Percentiles rank a stretch among this genome's conserved stretches.
Evolutionary conservation across 2,888 invertebrate species (phyloP).

Genomic region (Matsumyia berberina): DNA sequence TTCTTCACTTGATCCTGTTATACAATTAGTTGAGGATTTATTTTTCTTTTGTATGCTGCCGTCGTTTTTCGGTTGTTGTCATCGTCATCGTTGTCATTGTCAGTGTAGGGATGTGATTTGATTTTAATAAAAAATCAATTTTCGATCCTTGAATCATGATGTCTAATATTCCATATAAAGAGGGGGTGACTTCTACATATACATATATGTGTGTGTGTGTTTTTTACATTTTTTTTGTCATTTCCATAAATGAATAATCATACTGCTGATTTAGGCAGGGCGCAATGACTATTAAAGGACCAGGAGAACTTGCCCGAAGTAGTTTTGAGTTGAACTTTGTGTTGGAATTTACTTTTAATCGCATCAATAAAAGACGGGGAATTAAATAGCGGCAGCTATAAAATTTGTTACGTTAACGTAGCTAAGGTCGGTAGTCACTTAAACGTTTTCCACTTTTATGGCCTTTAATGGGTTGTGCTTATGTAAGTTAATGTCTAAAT

Average conservation of each 20-base stretch:
- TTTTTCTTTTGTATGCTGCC: slow-evolving; percentile 42
- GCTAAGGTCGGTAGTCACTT: slow-evolving; percentile 23
- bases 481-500: slow-evolving; percentile 10
- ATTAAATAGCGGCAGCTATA: slow-evolving; percentile 16
- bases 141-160: slow-evolving; percentile 48
- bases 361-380: slow-evolving; percentile 15
- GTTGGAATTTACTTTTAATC: slow-evolving; percentile 32
- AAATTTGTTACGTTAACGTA: slow-evolving; percentile 14
- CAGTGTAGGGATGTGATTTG: slow-evolving; percentile 54
- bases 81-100: slow-evolving; percentile 25
- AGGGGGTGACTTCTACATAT: background rate
- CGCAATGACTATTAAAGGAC: slow-evolving; percentile 37
- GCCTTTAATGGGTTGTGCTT: slow-evolving; percentile 16
- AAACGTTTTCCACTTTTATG: slow-evolving; percentile 17
- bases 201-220: no score
- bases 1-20: slow-evolving; percentile 44
- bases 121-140: slow-evolving; percentile 74
- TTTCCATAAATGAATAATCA: slow-evolving; percentile 62
- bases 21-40: slow-evolving; percentile 71
- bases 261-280: background rate
- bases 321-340: slow-evolving; percentile 19
- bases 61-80: slow-evolving; percentile 21
- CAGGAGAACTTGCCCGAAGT: background rate
- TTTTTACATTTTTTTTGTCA: slow-evolving; percentile 24
- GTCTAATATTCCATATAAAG: background rate